These are phyloP conservation scores for Mormyrops attenuatus DNA, from an alignment of 2,797 vertebrate species.

Conservation along the genomic window DNA sequence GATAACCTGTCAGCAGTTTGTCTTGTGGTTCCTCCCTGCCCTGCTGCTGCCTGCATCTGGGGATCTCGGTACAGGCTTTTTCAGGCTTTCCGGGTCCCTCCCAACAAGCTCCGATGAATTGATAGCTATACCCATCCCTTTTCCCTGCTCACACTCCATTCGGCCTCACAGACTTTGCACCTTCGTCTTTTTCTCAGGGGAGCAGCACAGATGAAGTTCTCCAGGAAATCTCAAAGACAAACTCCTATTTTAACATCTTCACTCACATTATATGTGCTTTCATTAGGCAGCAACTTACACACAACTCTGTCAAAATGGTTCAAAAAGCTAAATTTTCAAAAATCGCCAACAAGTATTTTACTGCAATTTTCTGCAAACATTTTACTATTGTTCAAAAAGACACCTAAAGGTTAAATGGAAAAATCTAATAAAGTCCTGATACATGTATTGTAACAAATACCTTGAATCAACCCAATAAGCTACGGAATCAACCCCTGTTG, in stretches of 20 bases:
- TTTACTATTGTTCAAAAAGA: not conserved
- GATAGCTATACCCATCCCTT: not conserved
- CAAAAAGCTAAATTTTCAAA: not conserved
- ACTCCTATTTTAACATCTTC: not conserved
- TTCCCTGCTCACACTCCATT: not conserved
- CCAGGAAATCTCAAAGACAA: not conserved
- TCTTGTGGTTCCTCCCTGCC: not conserved
- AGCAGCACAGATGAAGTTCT: not conserved
- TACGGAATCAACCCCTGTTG: not conserved
- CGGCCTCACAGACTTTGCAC: not conserved
- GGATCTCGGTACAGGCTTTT: not conserved
- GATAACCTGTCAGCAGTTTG: not conserved
- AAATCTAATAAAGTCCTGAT: not conserved
- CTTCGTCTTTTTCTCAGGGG: not conserved
- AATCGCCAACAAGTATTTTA: not conserved
- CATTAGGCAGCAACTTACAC: not conserved
- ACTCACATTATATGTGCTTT: not conserved
- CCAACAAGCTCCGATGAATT: not conserved
- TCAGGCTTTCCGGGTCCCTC: not conserved
- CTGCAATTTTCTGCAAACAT: not conserved
- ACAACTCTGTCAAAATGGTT: not conserved
- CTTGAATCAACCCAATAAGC: not conserved
- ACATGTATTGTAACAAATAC: not conserved
- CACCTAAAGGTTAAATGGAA: not conserved
- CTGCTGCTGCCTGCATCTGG: not conserved